Base-by-base conservation (phyloP, 2,888 invertebrate species). In the Ariolimax columbianus region DNA sequence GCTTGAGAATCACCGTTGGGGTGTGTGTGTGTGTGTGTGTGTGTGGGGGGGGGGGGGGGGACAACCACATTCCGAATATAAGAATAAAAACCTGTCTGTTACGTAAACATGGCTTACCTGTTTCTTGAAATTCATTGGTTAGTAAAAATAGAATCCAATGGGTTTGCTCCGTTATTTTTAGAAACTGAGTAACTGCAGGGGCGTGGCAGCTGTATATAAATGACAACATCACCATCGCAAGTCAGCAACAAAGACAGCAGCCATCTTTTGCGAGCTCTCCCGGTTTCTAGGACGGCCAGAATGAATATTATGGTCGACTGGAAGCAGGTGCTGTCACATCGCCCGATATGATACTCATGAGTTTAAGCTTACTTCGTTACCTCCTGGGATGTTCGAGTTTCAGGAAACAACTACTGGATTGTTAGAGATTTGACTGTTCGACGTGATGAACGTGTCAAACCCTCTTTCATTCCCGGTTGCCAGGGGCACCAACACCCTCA, bases 301-400 rank as follows among this genome's bases (percentile, higher is more conserved):
- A 84, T 84, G 82, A 30, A 0, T 55, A 59, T 82, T 43, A 43
- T 40, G 63, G 73, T 85, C 77, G 78, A 85, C 66, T 87, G 87
- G 87, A 87, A 87, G 83, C 85, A 83, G 85, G 87, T 87, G 85
- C 82, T 87, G 87, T 87, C 87, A 80, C 85, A 68, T n/a, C 26
- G 43, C 30, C 26, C 26, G 66, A 17, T 77, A 80, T 72, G 9
- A 78, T 78, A 63, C 77, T 43, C 33, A 26, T 43, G 47, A 43
- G 43, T 68, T 51, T 59, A 26, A 23, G 87, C 87, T 87, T 87
- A 87, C 87, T 87, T 87, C 87, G 87, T 85, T 87, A 83, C 82
- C 84, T 84, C 79, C 81, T 80, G 84, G 68, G 66, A 84, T 79
- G 82, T 86, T 86, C 84, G 84, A 68, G 83, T 85, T 83, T 68